Evolutionary conservation across 2,797 vertebrate species (phyloP).

Genomic region (Coranthus polyacanthus): DNA sequence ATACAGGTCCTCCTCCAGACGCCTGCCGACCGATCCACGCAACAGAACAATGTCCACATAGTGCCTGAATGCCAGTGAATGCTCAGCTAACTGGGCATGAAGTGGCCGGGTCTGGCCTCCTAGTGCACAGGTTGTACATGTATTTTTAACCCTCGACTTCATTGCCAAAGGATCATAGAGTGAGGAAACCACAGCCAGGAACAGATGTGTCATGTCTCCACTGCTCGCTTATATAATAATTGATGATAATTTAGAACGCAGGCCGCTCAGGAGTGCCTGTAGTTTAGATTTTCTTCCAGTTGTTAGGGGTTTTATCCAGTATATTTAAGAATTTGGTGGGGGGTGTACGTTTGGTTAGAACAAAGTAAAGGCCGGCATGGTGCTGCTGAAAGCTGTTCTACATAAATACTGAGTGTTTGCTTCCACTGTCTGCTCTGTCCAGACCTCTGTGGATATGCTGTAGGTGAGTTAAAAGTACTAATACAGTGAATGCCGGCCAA

Average conservation of each 20-base stretch:
- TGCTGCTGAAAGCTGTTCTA: conserved; percentile 13
- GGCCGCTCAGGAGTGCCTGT: conserved; percentile 3
- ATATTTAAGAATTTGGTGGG: neutral
- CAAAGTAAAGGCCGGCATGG: conserved; percentile 10
- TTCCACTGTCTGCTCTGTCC: conserved; percentile 29
- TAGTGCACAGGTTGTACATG: conserved; percentile 46
- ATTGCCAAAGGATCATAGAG: conserved; percentile 59
- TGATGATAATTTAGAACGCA: conserved; percentile 30
- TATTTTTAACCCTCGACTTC: conserved; percentile 77
- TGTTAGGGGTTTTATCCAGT: neutral
- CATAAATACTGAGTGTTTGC: conserved; percentile 18
- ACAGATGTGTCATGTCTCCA: conserved; percentile 72
- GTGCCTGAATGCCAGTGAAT: conserved; percentile 66
- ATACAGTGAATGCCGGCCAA: conserved; percentile 33
- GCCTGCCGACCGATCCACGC: conserved; percentile 47
- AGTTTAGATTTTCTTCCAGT: conserved; percentile 15
- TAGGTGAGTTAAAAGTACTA: conserved; percentile 35
- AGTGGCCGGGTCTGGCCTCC: conserved; percentile 48
- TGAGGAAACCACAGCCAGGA: conserved; percentile 67
- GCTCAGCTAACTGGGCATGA: conserved; percentile 48
- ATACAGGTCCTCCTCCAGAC: conserved; percentile 63
- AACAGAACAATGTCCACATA: conserved; percentile 66
- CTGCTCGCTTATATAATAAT: conserved; percentile 64
- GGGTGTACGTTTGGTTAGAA: conserved; percentile 10
- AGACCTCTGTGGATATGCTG: conserved; percentile 22